Evolutionary conservation across 1,140 invertebrate species (phyloP), one percentile per base, ranked within the genome.

Genomic region (Euwallacea similis): DNA sequence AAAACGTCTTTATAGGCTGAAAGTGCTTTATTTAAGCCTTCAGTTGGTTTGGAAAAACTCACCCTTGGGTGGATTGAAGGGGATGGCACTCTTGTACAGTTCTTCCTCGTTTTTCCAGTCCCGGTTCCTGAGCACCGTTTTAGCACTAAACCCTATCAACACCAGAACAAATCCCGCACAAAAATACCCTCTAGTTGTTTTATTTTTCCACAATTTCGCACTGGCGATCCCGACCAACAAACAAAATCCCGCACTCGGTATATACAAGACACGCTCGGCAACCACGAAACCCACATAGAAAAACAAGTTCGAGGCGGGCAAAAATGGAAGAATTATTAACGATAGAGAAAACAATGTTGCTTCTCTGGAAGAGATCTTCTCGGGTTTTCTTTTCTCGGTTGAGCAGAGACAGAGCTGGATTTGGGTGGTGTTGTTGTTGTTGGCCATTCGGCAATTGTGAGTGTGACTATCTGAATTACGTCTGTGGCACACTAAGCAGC

Each of bases 61-160:
- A 98, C 96, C 95, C 93, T 98, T 98, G n/a, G 97, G 94, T 66
- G 97, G 96, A 84, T 98, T 99, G 74, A 98, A 89, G 61, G 87
- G 82, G 60, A 98, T 87, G 7, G 96, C 97, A 53, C 96, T 94
- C 75, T 90, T 85, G 82, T 98, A 99, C 0, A 99, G 86, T 72
- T 89, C 91, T 83, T 98, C 97, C 83, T 98, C 97, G 73, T 94
- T 90, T 64, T 85, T 83, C 97, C 97, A 98, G 80, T 98, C 96
- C 59, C 86, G 81, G 81, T 98, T 98, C 70, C 97, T 84, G 33
- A 87, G 78, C 71, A 96, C 79, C 0, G 96, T 99, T 72, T 90
- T 87, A 0, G 87, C 86, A 74, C 91, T 89, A 77, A 95, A 88
- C 7, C 88, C 85, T 7, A 94, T 79, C 42, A 96, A 80, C 9